Evolutionary conservation across 2,797 vertebrate species (phyloP).

Genomic region (Melanotaenia trifasciata): DNA sequence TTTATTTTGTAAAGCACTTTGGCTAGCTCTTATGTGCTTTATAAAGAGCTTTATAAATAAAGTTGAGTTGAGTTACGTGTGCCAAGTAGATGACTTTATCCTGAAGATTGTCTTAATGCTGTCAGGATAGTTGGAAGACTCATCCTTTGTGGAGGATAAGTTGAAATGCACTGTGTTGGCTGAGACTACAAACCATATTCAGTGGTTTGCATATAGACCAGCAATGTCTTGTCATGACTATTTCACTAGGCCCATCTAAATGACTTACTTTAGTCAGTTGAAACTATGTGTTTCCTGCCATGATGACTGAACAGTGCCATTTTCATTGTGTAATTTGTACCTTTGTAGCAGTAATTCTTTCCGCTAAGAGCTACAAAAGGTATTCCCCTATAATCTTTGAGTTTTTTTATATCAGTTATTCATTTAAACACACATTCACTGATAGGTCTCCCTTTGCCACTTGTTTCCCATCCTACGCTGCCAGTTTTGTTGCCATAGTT

Average conservation of each 20-base stretch:
- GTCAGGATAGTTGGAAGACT: conserved; percentile 10
- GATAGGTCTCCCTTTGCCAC: neutral
- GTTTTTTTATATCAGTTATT: neutral
- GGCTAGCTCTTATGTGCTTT: too few relatives aligned
- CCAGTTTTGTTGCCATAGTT: conserved; percentile 23
- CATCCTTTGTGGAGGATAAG: conserved; percentile 6
- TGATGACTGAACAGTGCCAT: neutral
- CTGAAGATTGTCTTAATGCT: conserved; percentile 26
- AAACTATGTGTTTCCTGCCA: neutral
- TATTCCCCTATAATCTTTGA: neutral
- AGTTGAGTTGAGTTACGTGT: neutral
- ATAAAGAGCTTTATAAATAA: too few relatives aligned
- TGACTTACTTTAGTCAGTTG: conserved; percentile 3
- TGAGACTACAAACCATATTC: conserved; percentile 21
- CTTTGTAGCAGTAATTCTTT: neutral
- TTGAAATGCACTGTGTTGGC: conserved; percentile 6
- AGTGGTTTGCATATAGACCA: conserved; percentile 14
- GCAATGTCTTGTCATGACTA: neutral
- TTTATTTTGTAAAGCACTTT: too few relatives aligned
- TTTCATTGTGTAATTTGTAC: neutral
- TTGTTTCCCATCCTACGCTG: neutral
- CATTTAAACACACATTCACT: neutral
- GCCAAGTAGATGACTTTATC: conserved; percentile 16
- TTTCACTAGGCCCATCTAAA: neutral
- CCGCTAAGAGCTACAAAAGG: neutral